These are phyloP conservation scores for Rhabdophis nuchalis DNA, from an alignment of 2,797 vertebrate species.

Conservation along the genomic window DNA sequence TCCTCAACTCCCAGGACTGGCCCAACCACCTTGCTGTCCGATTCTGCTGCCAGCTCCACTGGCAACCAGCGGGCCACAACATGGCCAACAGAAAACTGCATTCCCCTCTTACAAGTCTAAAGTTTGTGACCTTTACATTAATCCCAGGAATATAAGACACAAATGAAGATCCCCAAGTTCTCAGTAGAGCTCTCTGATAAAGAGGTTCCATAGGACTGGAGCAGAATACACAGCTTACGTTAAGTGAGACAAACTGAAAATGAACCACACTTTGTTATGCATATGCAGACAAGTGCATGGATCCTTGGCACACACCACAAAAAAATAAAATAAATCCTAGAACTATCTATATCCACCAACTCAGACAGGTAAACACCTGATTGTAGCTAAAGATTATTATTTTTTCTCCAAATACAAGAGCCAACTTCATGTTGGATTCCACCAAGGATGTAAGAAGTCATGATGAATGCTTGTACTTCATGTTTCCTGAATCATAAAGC, in stretches of 20 bases:
- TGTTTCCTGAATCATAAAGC: slow-evolving; percentile 22
- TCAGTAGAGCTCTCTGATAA: not conserved
- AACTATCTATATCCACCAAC: not conserved
- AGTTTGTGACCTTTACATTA: not conserved
- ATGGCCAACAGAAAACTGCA: not conserved
- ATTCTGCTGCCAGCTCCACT: too few species aligned
- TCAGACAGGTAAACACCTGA: not conserved
- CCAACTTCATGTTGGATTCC: slow-evolving; percentile 27
- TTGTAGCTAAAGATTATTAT: not conserved
- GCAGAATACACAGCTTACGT: rapidly evolving
- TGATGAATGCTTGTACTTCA: not conserved
- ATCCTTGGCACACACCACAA: not conserved
- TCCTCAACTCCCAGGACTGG: too few species aligned
- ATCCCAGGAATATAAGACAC: not conserved
- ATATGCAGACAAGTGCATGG: not conserved
- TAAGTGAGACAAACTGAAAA: not conserved
- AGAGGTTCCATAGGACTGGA: slow-evolving; percentile 3
- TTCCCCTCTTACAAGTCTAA: slow-evolving; percentile 19
- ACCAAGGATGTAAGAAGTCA: not conserved
- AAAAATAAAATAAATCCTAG: not conserved
- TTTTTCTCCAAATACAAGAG: not conserved
- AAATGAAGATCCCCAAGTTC: not conserved
- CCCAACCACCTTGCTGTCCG: too few species aligned
- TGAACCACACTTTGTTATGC: not conserved
- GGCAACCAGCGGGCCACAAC: too few species aligned